Evolutionary conservation across 1,140 invertebrate species (phyloP), one percentile per base, ranked within the genome.

Genomic region (Elymnias hypermnestra): DNA sequence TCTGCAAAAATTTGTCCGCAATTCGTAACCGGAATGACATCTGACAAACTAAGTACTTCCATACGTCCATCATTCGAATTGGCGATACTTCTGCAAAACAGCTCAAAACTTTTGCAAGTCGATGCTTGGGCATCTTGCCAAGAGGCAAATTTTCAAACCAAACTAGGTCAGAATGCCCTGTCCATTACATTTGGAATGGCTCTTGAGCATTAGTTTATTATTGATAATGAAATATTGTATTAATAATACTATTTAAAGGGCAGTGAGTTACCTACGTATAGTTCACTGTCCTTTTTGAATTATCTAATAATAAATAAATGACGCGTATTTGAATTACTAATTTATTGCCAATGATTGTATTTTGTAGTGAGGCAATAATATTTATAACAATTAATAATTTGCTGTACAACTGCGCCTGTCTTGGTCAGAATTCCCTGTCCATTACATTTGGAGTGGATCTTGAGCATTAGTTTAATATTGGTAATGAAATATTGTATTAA

Each of bases 81-180:
- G 29, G 29, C 29, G 29, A 33, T 33, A 10, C 26, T 10, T 33
- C 13, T 33, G 29, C 3, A 33, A 33, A 33, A 33, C 29, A 33
- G 29, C 15, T 33, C 12, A 33, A 33, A 33, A 33, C 5, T 33
- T 15, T 29, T 29, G 26, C 12, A 13, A 29, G 9, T 10, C 29
- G 13, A 33, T 33, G 15, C 15, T 33, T 15, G 13, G 29, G 29
- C 29, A 15, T 8, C 6, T 15, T 15, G 29, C 29, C 29, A 33
- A 14, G 6, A 33, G 29, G 29, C 15, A 33, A 33, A 12, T 15
- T 33, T 33, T 8, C 13, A 12, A 5, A 6, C 29, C 4, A 15
- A 33, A 33, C 29, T 33, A 33, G 14, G 29, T 33, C 6, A 12
- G 7, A 15, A 33, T 33, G 29, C 10, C 29, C 29, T 33, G 12